Conservation (phyloP, 2,888 invertebrate species). For the Anthophora plumipes region DNA sequence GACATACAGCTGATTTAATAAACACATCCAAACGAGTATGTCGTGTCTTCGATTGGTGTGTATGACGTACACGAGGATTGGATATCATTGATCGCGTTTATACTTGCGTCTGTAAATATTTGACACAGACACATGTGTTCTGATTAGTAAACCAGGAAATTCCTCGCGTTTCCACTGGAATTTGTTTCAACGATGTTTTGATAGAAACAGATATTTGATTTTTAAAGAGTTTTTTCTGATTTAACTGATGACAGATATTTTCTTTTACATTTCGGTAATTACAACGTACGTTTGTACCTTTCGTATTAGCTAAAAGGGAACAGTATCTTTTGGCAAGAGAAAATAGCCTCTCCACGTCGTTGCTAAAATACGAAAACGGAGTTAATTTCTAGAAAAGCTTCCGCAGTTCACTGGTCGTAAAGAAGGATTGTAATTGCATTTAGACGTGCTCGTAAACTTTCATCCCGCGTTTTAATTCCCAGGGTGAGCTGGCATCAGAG, state of each 20-base stretch:
- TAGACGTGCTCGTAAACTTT: slow-evolving; percentile 50
- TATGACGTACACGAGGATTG: background rate
- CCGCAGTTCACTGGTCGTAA: slow-evolving; percentile 39
- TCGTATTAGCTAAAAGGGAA: too few species aligned
- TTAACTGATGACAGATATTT: too few species aligned
- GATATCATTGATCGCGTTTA: slow-evolving; percentile 1
- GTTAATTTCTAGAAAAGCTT: slow-evolving; percentile 53
- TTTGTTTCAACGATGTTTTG: background rate
- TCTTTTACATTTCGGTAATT: too few species aligned
- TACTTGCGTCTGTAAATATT: background rate
- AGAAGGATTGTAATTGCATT: slow-evolving; percentile 56
- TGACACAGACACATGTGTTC: background rate
- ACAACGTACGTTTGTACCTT: too few species aligned
- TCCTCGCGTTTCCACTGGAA: background rate
- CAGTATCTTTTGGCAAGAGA: too few species aligned
- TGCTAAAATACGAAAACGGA: background rate
- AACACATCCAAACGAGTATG: background rate
- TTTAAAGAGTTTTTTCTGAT: too few species aligned
- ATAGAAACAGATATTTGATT: too few species aligned
- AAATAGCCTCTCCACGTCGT: too few species aligned
- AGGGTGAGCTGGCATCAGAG: background rate
- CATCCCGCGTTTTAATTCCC: slow-evolving; percentile 31
- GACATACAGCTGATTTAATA: background rate
- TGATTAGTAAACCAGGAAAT: background rate
- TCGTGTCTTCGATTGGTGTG: background rate